phyloP scores from a whole-genome alignment of 2,888 invertebrate genomes.

The Philereme transversata region DNA sequence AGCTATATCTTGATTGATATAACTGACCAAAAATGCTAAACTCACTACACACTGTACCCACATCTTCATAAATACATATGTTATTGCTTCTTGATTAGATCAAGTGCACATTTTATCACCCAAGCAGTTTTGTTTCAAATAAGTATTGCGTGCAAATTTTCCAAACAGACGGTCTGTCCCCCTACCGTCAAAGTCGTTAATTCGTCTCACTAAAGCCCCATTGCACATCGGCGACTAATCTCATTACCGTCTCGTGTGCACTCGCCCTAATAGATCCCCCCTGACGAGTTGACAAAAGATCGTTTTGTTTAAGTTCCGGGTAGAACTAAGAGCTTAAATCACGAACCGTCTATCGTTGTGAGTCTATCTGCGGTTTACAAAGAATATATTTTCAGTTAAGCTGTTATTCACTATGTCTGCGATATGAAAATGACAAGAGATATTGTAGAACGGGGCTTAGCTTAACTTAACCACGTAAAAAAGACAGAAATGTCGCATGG shows the following conservation, averaged over 20 bases:
- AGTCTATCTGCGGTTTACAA: too few species aligned
- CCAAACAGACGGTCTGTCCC: slow-evolving; percentile 34
- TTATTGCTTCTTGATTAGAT: neutral
- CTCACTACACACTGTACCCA: too few species aligned
- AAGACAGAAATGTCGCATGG: too few species aligned
- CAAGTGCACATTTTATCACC: neutral
- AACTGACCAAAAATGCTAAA: too few species aligned
- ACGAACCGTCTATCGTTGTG: slow-evolving; percentile 9
- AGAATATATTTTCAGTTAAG: too few species aligned
- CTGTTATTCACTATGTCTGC: too few species aligned
- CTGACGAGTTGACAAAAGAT: slow-evolving; percentile 55
- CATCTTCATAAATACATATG: neutral
- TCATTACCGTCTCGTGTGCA: slow-evolving; percentile 55
- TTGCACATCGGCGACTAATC: slow-evolving; percentile 56
- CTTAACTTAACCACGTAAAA: too few species aligned
- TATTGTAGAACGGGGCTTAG: too few species aligned
- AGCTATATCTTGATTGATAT: too few species aligned
- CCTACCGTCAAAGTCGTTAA: slow-evolving; percentile 47
- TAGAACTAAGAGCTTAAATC: slow-evolving; percentile 10
- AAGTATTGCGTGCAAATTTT: slow-evolving; percentile 23
- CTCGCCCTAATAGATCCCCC: slow-evolving; percentile 57
- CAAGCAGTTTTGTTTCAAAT: neutral
- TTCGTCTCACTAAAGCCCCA: slow-evolving; percentile 50
- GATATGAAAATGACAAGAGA: too few species aligned
- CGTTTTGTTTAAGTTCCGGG: slow-evolving; percentile 38